Base-by-base conservation (phyloP, 2,113 vertebrate species). In the Gopherus evgoodei region DNA sequence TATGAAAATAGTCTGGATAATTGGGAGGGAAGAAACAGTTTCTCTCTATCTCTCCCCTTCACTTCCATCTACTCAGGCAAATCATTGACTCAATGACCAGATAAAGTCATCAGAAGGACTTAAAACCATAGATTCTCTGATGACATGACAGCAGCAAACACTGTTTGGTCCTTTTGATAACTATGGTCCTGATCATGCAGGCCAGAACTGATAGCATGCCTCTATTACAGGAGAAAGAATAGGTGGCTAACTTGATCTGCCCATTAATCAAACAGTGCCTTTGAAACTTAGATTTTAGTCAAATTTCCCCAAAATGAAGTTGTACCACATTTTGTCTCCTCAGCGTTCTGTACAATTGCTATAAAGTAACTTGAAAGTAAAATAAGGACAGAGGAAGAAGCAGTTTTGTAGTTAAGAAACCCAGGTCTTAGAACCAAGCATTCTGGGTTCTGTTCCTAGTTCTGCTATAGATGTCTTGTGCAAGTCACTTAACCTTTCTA, bases 401-500 rank as follows among this genome's bases (percentile, higher is more conserved):
- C 0, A 65, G 5, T 27, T 88, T 88, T 91, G 17, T 5, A 90
- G 3, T 81, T 81, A 88, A 86, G 90, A 90, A 17, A 10, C 0
- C 0, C n/a, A 11, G 11, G 21, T 42, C 38, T 75, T 75, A 42
- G 38, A 75, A 75, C 38, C n/a, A 44, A 42, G n/a, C 6, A 2
- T 3, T 44, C 38, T 7, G 38, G 21, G 4, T 56, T 94, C 94
- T 84, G 49, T 62, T 90, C 84, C 11, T 2, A 2, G 19, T 90
- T 94, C 49, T 93, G 72, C 2, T 86, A 79, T 72, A 53, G 22
- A n/a, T 78, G 52, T 93, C 90, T 65, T 93, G 83, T 49, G 76
- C 90, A 94, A 95, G 90, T 95, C 96, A 91, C 31, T 94, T 81
- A 90, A 19, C 31, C 29, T 88, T 96, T 65, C 85, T 82, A 57